Percentiles rank a stretch among this genome's conserved stretches.
phyloP scores from a whole-genome alignment of 1,140 invertebrate genomes.

The Ceratoteleas bidentatus region DNA sequence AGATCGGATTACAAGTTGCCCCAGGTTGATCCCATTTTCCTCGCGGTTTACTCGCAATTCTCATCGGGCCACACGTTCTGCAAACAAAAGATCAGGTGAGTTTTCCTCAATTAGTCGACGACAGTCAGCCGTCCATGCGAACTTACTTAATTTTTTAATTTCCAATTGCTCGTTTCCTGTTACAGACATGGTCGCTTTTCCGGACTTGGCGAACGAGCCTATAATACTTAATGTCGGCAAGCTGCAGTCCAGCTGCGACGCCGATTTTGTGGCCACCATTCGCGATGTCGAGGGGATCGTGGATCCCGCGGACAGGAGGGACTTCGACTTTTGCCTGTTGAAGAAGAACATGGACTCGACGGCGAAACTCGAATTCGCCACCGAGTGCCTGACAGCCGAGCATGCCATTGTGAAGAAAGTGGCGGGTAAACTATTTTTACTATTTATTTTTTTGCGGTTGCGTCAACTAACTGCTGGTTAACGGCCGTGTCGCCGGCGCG shows the following conservation, averaged over 20 bases:
- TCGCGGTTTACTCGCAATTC: constrained; percentile 25
- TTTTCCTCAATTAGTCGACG: constrained; percentile 24
- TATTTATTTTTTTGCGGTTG: too few relatives aligned
- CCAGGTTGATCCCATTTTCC: constrained; percentile 75
- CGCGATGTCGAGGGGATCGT: constrained; percentile 21
- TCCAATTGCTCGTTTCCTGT: constrained; percentile 32
- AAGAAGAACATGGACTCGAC: constrained; percentile 32
- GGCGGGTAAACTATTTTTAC: too few relatives aligned
- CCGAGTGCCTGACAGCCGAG: constrained; percentile 65
- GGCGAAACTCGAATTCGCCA: constrained; percentile 56
- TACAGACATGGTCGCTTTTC: constrained; percentile 77
- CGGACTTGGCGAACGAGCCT: constrained; percentile 72
- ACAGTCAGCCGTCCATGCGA: background rate
- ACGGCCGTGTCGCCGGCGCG: too few relatives aligned
- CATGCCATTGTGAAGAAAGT: constrained; percentile 71
- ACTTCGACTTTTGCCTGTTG: constrained; percentile 56
- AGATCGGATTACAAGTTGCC: constrained; percentile 78
- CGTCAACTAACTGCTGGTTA: too few relatives aligned
- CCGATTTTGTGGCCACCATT: constrained; percentile 28
- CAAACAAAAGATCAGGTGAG: constrained; percentile 60
- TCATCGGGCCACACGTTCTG: constrained; percentile 43
- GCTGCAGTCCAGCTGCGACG: constrained; percentile 43
- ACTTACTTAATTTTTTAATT: constrained; percentile 12
- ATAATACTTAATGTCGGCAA: constrained; percentile 65
- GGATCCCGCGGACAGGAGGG: constrained; percentile 23